These are phyloP conservation scores for Bicyclus anynana DNA, from an alignment of 1,140 invertebrate genomes.

Conservation along the genomic window DNA sequence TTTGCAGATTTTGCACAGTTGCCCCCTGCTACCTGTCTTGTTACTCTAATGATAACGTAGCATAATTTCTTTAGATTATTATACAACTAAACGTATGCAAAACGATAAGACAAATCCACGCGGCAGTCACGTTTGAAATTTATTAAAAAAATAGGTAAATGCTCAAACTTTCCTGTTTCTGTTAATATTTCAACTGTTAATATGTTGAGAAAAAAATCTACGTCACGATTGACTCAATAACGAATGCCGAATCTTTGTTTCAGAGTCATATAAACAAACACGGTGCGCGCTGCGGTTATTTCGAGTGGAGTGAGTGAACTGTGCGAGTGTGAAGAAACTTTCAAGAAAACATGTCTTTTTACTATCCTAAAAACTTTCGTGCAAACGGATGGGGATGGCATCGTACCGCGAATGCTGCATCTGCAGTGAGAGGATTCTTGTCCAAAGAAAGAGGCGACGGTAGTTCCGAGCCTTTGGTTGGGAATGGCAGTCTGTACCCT, in stretches of 20 bases:
- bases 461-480: constrained; percentile 33
- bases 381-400: constrained; percentile 71
- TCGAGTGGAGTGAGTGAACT: constrained; percentile 22
- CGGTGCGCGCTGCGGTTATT: constrained; percentile 19
- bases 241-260: constrained; percentile 18
- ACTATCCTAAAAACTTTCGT: constrained; percentile 66
- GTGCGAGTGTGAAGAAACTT: background rate
- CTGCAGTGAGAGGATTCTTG: constrained; percentile 56
- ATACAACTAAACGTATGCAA: too few species aligned
- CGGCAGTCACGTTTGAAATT: too few species aligned
- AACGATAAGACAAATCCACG: too few species aligned
- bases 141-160: too few species aligned
- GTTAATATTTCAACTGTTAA: too few species aligned
- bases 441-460: constrained; percentile 47
- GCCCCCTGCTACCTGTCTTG: too few species aligned
- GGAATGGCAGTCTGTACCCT: constrained; percentile 60
- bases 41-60: too few species aligned
- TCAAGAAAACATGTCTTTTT: constrained; percentile 37
- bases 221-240: constrained; percentile 5
- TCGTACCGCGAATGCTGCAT: constrained; percentile 37
- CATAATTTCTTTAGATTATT: too few species aligned
- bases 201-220: background rate
- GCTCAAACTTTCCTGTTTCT: too few species aligned
- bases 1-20: too few species aligned
- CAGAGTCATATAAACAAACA: constrained; percentile 20